Percentiles rank a stretch among this genome's conserved stretches.
phyloP scores from a whole-genome alignment of 2,888 invertebrate species.

The Apotomis turbidana region DNA sequence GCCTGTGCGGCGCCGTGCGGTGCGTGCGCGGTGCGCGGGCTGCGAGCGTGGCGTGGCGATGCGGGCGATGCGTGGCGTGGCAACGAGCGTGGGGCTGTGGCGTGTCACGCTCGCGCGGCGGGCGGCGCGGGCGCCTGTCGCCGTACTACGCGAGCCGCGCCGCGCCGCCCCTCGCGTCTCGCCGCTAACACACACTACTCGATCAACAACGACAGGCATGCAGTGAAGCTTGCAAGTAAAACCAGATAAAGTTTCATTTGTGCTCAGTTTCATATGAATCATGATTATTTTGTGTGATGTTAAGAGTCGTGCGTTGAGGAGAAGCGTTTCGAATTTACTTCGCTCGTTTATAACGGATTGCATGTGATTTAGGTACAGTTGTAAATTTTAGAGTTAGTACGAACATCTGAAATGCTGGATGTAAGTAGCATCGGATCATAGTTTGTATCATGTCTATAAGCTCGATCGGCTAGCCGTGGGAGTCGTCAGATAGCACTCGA shows the following conservation, averaged over 20 bases:
- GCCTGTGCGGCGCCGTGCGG: conserved; percentile 47
- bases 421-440: conserved; percentile 66
- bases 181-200: conserved; percentile 75
- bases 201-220: conserved; percentile 81
- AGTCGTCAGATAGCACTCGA: conserved; percentile 65
- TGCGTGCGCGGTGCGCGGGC: conserved; percentile 47
- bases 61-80: conserved; percentile 35
- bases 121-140: conserved; percentile 32
- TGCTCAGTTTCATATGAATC: conserved; percentile 83
- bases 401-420: conserved; percentile 79
- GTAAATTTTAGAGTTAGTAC: conserved; percentile 76
- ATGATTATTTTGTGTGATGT: conserved; percentile 83
- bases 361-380: conserved; percentile 79
- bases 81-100: conserved; percentile 44
- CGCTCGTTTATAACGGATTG: conserved; percentile 71
- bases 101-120: conserved; percentile 42
- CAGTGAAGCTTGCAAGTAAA: conserved; percentile 83
- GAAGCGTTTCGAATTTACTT: conserved; percentile 84
- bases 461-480: conserved; percentile 62
- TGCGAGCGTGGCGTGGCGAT: conserved; percentile 26
- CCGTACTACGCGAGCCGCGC: conserved; percentile 38
- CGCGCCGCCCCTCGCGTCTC: conserved; percentile 50
- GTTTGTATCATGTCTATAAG: conserved; percentile 68
- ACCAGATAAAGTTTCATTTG: conserved; percentile 82
- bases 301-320: conserved; percentile 84